Conservation (phyloP, 2,113 vertebrate species). For the Poeciliopsis turrubarensis region DNA sequence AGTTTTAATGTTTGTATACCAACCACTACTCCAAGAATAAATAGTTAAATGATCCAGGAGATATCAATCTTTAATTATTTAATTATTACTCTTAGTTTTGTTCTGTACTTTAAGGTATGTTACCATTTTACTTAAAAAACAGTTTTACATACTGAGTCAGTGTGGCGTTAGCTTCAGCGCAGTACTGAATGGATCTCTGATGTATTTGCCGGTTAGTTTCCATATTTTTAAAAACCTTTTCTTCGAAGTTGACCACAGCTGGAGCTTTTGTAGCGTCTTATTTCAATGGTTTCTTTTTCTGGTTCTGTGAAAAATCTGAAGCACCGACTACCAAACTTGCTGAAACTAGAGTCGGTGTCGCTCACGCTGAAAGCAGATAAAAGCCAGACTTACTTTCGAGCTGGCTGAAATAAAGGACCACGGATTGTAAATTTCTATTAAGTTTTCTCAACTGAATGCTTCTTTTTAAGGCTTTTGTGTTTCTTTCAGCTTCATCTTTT, state of each 20-base stretch:
- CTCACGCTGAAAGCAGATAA: slow-evolving; percentile 29
- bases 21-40: too few species aligned
- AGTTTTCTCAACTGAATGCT: slow-evolving; percentile 15
- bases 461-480: background rate
- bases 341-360: slow-evolving; percentile 23
- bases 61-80: too few species aligned
- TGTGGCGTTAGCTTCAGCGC: background rate
- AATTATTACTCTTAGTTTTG: too few species aligned
- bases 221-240: background rate
- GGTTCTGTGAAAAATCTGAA: background rate
- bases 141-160: too few species aligned
- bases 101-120: too few species aligned
- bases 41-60: too few species aligned
- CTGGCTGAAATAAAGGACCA: slow-evolving; percentile 20
- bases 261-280: background rate
- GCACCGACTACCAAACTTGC: background rate
- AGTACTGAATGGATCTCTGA: background rate
- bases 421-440: slow-evolving; percentile 45
- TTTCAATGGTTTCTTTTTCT: background rate
- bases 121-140: too few species aligned
- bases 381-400: slow-evolving; percentile 12
- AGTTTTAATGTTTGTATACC: too few species aligned
- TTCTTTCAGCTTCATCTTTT: slow-evolving; percentile 28
- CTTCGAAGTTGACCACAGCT: background rate
- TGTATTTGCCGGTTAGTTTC: background rate